These are phyloP conservation scores for Saccostrea cuccullata DNA, from an alignment of 1,140 invertebrate species.

Conservation along the genomic window DNA sequence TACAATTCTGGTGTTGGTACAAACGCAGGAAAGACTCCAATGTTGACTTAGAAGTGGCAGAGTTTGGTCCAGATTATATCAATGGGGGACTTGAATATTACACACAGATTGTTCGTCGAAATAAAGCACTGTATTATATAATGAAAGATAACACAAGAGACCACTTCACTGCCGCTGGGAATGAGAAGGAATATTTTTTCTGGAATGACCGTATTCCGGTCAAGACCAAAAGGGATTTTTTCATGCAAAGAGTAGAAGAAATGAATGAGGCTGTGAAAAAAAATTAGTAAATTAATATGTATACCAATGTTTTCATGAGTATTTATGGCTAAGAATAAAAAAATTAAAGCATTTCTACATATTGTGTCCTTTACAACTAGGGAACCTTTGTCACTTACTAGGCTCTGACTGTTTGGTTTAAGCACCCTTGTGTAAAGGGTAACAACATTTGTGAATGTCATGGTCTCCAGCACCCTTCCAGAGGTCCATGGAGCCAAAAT, in stretches of 20 bases:
- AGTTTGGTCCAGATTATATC: background rate
- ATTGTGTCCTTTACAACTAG: too few species aligned
- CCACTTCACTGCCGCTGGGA: background rate
- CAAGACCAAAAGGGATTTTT: background rate
- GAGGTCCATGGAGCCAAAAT: too few species aligned
- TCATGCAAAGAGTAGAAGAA: background rate
- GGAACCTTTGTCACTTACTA: too few species aligned
- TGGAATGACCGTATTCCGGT: slow-evolving; percentile 6
- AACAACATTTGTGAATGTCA: too few species aligned
- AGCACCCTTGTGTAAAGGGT: too few species aligned
- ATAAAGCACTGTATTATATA: background rate
- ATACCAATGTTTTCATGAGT: background rate
- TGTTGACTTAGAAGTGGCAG: background rate
- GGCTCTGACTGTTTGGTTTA: too few species aligned
- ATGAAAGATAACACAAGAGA: slow-evolving; percentile 21
- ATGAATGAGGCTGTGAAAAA: background rate
- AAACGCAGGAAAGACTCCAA: background rate
- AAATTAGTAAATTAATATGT: background rate
- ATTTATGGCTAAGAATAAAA: too few species aligned
- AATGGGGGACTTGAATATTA: background rate
- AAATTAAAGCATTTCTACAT: too few species aligned
- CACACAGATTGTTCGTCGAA: background rate
- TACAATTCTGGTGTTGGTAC: slow-evolving; percentile 17
- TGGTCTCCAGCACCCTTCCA: too few species aligned
- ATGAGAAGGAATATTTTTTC: background rate